Conservation (phyloP, 2,888 invertebrate species). For the Himalopsyche japonica region DNA sequence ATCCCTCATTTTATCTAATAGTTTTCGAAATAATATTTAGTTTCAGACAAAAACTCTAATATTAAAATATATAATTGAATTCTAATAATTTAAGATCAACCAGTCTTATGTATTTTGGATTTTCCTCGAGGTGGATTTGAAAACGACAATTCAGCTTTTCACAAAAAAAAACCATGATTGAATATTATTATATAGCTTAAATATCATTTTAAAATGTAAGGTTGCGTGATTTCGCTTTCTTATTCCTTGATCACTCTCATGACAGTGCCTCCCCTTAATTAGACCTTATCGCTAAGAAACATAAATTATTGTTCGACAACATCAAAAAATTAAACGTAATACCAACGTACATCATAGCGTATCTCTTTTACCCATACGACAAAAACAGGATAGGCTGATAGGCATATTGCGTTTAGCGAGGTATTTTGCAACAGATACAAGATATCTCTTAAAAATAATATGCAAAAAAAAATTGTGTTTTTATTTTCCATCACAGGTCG, state of each 20-base stretch:
- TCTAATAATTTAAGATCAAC: too few species aligned
- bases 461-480: too few species aligned
- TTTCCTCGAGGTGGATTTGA: too few species aligned
- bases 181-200: background rate
- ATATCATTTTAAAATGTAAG: background rate
- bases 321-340: background rate
- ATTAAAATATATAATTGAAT: too few species aligned
- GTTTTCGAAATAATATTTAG: too few species aligned
- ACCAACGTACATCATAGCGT: background rate
- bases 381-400: background rate
- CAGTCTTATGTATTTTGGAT: too few species aligned
- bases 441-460: too few species aligned
- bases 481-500: too few species aligned
- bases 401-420: background rate
- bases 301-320: conserved; percentile 5
- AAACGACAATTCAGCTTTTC: too few species aligned
- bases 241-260: background rate
- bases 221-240: background rate
- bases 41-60: too few species aligned
- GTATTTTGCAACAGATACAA: background rate
- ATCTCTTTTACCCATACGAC: background rate
- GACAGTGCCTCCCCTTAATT: conserved; percentile 17
- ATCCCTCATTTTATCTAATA: too few species aligned
- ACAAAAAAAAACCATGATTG: too few species aligned
- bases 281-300: conserved; percentile 6